A percentile compares a stretch with the other conserved stretches of the same genome.
Conservation (phyloP, 2,113 vertebrate species). For the Madoqua kirkii region DNA sequence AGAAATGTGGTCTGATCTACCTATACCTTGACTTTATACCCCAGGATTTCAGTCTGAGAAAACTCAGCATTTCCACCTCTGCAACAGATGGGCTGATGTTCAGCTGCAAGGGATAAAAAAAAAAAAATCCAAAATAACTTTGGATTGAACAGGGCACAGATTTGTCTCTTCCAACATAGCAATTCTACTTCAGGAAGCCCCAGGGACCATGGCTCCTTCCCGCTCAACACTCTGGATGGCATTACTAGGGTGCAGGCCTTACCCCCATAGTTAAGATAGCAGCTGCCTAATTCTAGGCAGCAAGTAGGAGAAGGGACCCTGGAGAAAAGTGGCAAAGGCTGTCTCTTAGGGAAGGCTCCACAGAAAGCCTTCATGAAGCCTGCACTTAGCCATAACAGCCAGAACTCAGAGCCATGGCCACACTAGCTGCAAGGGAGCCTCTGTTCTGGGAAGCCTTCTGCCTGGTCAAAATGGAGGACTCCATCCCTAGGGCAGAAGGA, state of each 20-base stretch:
- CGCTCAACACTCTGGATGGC: background rate
- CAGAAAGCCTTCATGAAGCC: background rate
- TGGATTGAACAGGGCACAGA: background rate
- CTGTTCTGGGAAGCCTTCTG: background rate
- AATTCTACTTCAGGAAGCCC: background rate
- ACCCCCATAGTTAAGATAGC: background rate
- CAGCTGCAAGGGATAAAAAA: background rate
- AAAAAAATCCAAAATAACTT: background rate
- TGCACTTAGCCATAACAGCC: background rate
- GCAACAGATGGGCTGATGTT: background rate
- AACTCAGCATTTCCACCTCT: background rate
- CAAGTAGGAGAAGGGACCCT: background rate
- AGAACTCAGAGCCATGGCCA: background rate
- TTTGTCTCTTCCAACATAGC: background rate
- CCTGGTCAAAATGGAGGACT: background rate
- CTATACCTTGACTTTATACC: background rate
- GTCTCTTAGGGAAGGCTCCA: background rate
- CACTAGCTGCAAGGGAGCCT: background rate
- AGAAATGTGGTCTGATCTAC: background rate
- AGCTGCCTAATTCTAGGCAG: background rate
- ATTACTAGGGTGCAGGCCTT: background rate
- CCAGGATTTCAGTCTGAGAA: background rate
- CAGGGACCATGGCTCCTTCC: background rate
- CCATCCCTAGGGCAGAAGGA: background rate
- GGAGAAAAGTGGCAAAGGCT: background rate